phyloP scores from a whole-genome alignment of 2,113 vertebrate species.

The Myiagra hebetior region DNA sequence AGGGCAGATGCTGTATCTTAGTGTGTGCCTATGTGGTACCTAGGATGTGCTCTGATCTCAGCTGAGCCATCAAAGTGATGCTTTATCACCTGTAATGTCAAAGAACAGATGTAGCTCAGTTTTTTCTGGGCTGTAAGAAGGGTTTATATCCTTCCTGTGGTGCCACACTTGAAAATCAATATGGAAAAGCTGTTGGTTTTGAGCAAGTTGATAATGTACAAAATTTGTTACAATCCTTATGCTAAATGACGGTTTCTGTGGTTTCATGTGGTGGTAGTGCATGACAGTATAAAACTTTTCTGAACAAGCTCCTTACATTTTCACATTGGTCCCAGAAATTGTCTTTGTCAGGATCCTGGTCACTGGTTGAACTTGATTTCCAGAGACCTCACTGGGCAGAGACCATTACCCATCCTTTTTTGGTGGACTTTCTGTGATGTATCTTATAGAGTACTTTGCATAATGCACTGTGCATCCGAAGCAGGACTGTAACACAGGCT shows the following conservation, averaged over 20 bases:
- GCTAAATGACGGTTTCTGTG: not conserved
- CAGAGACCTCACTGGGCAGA: not conserved
- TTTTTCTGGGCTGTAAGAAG: slow-evolving; percentile 1
- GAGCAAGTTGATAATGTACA: not conserved
- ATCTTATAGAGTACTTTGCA: not conserved
- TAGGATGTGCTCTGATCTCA: slow-evolving; percentile 43
- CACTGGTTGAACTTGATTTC: not conserved
- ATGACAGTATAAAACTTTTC: not conserved
- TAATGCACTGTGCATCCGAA: not conserved
- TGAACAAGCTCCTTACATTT: not conserved
- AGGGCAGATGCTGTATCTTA: slow-evolving; percentile 54
- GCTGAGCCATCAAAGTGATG: slow-evolving; percentile 54
- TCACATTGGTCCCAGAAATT: not conserved
- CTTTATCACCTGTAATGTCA: slow-evolving; percentile 60
- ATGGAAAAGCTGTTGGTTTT: not conserved
- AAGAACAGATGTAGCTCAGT: slow-evolving; percentile 52
- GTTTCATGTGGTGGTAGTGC: not conserved
- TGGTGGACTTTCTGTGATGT: not conserved
- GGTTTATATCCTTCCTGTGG: slow-evolving; percentile 33
- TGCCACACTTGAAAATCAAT: slow-evolving; percentile 17
- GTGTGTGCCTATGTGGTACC: slow-evolving; percentile 19
- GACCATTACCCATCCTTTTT: not conserved
- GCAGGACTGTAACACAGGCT: not conserved
- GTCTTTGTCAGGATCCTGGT: not conserved
- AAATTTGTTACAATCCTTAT: not conserved